A percentile compares a stretch with the other conserved stretches of the same genome.
These are phyloP conservation scores for Xiphias gladius DNA, from an alignment of 2,113 vertebrate genomes.

Conservation along the genomic window DNA sequence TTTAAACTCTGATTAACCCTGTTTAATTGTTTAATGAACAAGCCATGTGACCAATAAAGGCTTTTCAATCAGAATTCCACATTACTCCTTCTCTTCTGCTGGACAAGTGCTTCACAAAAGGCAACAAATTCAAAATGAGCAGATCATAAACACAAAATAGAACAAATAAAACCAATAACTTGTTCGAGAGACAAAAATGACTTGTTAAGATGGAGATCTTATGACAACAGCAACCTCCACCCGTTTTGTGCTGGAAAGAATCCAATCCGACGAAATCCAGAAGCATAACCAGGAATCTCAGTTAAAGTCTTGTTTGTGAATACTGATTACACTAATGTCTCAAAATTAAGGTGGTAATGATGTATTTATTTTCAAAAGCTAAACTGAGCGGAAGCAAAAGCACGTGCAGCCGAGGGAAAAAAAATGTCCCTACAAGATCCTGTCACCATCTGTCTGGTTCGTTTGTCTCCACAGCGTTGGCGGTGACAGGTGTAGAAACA, in stretches of 20 bases:
- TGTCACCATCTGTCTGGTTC: slow-evolving; percentile 38
- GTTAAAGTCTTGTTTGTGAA: background rate
- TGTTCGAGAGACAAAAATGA: too few relatives aligned
- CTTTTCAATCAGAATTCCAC: too few relatives aligned
- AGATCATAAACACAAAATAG: too few relatives aligned
- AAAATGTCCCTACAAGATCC: slow-evolving; percentile 25
- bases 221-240: background rate
- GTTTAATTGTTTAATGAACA: too few relatives aligned
- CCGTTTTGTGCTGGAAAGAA: background rate
- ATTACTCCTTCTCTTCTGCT: too few relatives aligned
- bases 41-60: too few relatives aligned
- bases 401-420: background rate
- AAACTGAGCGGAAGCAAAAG: background rate
- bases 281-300: background rate
- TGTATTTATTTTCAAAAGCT: slow-evolving; percentile 19
- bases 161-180: too few relatives aligned
- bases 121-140: too few relatives aligned
- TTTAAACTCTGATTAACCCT: background rate
- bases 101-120: too few relatives aligned
- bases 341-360: background rate
- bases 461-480: slow-evolving; percentile 44
- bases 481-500: slow-evolving; percentile 32
- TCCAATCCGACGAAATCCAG: background rate
- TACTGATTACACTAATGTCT: background rate
- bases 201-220: background rate